A percentile compares a stretch with the other conserved stretches of the same genome.
Conservation (phyloP, 2,113 vertebrate species). For the Amazona vittata region DNA sequence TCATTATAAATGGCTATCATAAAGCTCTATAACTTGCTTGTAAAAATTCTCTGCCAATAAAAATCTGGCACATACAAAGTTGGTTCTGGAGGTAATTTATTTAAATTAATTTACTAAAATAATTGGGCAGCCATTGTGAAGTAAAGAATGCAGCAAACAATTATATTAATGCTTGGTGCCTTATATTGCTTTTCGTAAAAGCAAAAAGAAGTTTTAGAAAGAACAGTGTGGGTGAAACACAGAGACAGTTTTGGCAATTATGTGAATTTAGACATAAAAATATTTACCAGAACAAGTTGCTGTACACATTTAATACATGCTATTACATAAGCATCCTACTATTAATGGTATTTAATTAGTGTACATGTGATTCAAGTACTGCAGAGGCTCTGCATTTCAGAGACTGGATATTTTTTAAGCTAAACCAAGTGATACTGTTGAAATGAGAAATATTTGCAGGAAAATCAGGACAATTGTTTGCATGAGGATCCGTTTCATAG, state of each 20-base stretch:
- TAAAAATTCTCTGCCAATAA: constrained; percentile 35
- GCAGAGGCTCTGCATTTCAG: background rate
- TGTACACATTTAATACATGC: background rate
- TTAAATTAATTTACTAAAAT: constrained; percentile 51
- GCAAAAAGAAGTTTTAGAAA: background rate
- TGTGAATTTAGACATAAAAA: background rate
- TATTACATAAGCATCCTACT: background rate
- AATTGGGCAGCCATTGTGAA: constrained; percentile 10
- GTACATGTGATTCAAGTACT: background rate
- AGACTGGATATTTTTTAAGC: background rate
- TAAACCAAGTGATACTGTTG: background rate
- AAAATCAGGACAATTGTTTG: background rate
- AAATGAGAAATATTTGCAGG: background rate
- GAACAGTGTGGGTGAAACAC: background rate
- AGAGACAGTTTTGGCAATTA: background rate
- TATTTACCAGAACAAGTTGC: background rate
- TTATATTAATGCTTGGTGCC: background rate
- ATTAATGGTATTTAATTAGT: background rate
- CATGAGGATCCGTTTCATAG: background rate
- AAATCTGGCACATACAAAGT: constrained; percentile 2
- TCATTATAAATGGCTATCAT: constrained; percentile 32
- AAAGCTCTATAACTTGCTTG: constrained; percentile 44
- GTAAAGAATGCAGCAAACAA: constrained; percentile 13
- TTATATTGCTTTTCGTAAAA: background rate
- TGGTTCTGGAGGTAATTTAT: constrained; percentile 14